These are phyloP conservation scores for Diplodus puntazzo DNA, from an alignment of 2,797 vertebrate species.

Conservation along the genomic window DNA sequence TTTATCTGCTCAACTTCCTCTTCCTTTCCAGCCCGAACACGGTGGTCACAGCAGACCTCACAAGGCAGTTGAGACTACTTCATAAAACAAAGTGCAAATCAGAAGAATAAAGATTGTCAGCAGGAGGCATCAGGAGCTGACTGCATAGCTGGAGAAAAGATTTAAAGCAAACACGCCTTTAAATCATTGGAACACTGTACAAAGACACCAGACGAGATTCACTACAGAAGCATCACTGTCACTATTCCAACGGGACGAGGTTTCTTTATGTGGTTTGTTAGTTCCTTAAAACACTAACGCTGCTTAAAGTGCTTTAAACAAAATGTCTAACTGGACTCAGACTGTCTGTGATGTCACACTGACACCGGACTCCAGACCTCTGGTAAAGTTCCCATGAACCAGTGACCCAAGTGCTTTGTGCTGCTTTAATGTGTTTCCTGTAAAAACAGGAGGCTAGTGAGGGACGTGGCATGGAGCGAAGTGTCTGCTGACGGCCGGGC, in stretches of 20 bases:
- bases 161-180: slow-evolving; percentile 88
- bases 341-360: not conserved
- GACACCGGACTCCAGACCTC: not conserved
- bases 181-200: slow-evolving; percentile 60
- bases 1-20: not conserved
- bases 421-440: too few species aligned
- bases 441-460: too few species aligned
- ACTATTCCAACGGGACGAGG: slow-evolving; percentile 5
- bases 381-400: too few species aligned
- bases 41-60: not conserved
- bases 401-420: too few species aligned
- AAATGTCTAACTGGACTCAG: not conserved
- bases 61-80: slow-evolving; percentile 13
- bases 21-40: not conserved
- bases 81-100: slow-evolving; percentile 63
- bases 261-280: not conserved
- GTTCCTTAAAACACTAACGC: slow-evolving; percentile 13
- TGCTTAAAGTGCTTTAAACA: slow-evolving; percentile 43
- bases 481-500: too few species aligned
- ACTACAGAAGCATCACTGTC: slow-evolving; percentile 12
- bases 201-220: slow-evolving; percentile 67
- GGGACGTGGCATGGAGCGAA: too few species aligned
- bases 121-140: slow-evolving; percentile 85
- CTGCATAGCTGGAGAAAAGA: slow-evolving; percentile 92
- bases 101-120: slow-evolving; percentile 63